phyloP scores from a whole-genome alignment of 2,113 vertebrate species.

The Nothoprocta pentlandii region DNA sequence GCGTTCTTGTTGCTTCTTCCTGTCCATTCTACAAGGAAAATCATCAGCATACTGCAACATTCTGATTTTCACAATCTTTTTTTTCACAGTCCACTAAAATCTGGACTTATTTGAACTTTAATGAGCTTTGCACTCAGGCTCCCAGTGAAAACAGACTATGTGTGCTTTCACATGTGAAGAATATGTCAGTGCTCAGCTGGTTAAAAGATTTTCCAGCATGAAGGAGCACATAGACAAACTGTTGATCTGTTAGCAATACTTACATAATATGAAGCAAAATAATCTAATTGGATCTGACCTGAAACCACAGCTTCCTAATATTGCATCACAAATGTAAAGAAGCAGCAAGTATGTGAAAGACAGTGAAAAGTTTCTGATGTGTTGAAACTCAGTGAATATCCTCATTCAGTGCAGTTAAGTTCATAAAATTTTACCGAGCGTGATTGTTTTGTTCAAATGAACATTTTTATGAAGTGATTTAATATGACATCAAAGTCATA shows the following conservation, averaged over 20 bases:
- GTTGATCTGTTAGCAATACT: not conserved
- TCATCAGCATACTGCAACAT: not conserved
- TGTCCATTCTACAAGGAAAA: not conserved
- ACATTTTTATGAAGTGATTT: conserved; percentile 23
- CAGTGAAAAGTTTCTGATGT: not conserved
- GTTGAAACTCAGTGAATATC: not conserved
- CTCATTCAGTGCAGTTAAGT: not conserved
- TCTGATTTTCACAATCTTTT: not conserved
- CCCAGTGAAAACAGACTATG: not conserved
- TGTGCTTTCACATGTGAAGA: not conserved
- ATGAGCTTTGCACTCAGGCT: not conserved
- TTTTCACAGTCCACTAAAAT: not conserved
- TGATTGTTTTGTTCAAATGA: not conserved
- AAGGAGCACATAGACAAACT: not conserved
- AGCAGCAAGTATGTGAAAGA: not conserved
- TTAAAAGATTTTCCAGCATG: not conserved
- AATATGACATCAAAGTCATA: conserved; percentile 16
- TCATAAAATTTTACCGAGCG: not conserved
- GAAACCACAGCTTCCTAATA: not conserved
- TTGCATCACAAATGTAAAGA: not conserved
- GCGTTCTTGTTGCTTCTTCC: not conserved
- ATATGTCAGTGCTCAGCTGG: not conserved
- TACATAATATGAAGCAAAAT: not conserved
- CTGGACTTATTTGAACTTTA: not conserved
- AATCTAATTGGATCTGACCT: not conserved